Evolutionary conservation across 2,888 invertebrate species (phyloP).

Genomic region (Melolontha melolontha): DNA sequence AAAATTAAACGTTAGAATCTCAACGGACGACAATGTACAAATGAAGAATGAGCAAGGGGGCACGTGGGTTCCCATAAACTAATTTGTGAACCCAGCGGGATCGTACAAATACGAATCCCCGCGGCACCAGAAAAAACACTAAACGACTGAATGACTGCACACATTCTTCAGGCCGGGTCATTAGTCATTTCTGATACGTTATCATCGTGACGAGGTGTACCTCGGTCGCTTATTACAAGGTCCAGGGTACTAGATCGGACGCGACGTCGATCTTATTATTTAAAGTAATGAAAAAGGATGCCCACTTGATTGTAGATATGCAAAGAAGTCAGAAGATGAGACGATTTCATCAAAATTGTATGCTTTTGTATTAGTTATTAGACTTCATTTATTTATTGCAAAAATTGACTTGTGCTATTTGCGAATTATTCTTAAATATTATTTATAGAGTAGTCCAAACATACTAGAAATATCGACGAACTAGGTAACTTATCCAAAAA

Average conservation of each 20-base stretch:
- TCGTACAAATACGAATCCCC: conserved; percentile 69
- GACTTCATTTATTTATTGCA: too few species aligned
- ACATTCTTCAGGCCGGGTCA: conserved; percentile 67
- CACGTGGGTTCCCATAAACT: conserved; percentile 69
- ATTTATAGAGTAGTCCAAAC: too few species aligned
- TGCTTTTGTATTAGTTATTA: too few species aligned
- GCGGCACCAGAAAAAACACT: conserved; percentile 63
- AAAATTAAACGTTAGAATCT: conserved; percentile 42
- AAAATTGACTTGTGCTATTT: too few species aligned
- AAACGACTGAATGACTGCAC: conserved; percentile 73
- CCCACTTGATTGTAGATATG: neutral
- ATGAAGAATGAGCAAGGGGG: conserved; percentile 44
- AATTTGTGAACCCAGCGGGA: conserved; percentile 75
- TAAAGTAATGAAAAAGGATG: conserved; percentile 20
- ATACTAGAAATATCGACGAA: too few species aligned
- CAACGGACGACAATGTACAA: conserved; percentile 9
- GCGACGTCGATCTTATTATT: neutral
- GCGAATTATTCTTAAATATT: too few species aligned
- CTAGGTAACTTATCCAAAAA: too few species aligned
- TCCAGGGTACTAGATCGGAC: conserved; percentile 3
- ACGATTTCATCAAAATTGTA: too few species aligned
- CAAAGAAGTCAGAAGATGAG: neutral
- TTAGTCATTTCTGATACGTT: conserved; percentile 65
- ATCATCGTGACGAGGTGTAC: conserved; percentile 64
- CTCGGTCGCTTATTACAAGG: conserved; percentile 62